Evolutionary conservation across 1,140 invertebrate genomes (phyloP).

Genomic region (Sipha flava): DNA sequence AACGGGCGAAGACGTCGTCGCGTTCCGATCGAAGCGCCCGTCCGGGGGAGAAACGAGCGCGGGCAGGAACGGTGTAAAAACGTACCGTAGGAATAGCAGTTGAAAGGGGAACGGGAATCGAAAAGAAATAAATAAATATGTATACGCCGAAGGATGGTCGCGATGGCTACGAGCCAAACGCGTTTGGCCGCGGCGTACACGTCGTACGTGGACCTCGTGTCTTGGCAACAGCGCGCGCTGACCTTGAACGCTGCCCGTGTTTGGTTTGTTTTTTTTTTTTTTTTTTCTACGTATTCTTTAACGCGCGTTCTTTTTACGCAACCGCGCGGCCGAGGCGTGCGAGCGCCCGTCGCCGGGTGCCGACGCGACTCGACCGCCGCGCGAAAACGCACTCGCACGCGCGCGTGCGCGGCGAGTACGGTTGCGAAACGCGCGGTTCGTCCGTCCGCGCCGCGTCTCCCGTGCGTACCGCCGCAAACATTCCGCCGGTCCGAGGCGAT

Average conservation of each 20-base stretch:
- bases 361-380: no score
- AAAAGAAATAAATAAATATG: not conserved
- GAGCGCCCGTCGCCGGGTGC: not conserved
- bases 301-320: not conserved
- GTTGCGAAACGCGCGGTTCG: not conserved
- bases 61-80: not conserved
- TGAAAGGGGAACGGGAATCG: not conserved
- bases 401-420: no score
- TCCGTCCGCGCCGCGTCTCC: no score
- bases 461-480: no score
- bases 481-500: no score
- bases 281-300: not conserved
- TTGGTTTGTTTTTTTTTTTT: not conserved
- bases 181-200: no score
- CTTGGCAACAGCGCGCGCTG: not conserved
- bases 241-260: not conserved
- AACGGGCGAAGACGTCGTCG: not conserved
- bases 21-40: not conserved
- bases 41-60: not conserved
- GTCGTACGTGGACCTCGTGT: not conserved
- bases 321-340: not conserved
- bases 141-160: not conserved
- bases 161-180: not conserved
- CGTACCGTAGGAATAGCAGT: not conserved
- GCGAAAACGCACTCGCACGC: no score